Evolutionary conservation across 1,140 invertebrate species (phyloP), one percentile per base, ranked within the genome.

Genomic region (Theocolax elegans): DNA sequence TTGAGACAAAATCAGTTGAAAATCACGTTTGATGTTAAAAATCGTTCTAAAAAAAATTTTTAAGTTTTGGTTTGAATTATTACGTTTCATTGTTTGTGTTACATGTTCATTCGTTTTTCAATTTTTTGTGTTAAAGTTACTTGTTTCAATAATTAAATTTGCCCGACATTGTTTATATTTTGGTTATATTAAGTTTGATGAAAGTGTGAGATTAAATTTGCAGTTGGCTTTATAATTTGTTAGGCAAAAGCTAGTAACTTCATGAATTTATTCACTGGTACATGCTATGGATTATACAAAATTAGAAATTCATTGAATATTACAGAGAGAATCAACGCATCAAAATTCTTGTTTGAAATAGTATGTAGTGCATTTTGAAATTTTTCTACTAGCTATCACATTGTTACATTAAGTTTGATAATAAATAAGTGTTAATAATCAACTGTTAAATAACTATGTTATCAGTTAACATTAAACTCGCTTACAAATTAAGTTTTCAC

Each of bases 171-270:
- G 65, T 74, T 68, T 75, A 66, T 71, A n/a, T 42, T n/a, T 63
- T 74, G 63, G 72, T 75, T 66, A 67, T 63, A 56, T 74, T 72
- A 66, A 69, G 53, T 72, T 72, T 76, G 38, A 7, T 1, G 3
- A 68, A 53, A 25, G 12, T 40, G 62, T 46, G 58, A 56, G 51
- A 76, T 78, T 77, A 77, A 71, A 74, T 80, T 80, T 78, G 72
- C 23, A 49, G 71, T 77, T 76, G 15, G 42, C 23, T 77, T 72
- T 77, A 75, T 78, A 48, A 63, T 31, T 48, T 0, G 59, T 62
- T 62, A 19, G n/a, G n/a, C n/a, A n/a, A n/a, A 54, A 51, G 10
- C 6, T 23, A 31, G n/a, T 40, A 13, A 44, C 13, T 59, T 31
- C 51, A 38, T 42, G 7, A 49, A 49, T 25, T 38, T 56, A 67